A percentile compares a stretch with the other conserved stretches of the same genome.
Evolutionary conservation across 2,113 vertebrate genomes (phyloP).

Genomic region (Phyllostomus hastatus): DNA sequence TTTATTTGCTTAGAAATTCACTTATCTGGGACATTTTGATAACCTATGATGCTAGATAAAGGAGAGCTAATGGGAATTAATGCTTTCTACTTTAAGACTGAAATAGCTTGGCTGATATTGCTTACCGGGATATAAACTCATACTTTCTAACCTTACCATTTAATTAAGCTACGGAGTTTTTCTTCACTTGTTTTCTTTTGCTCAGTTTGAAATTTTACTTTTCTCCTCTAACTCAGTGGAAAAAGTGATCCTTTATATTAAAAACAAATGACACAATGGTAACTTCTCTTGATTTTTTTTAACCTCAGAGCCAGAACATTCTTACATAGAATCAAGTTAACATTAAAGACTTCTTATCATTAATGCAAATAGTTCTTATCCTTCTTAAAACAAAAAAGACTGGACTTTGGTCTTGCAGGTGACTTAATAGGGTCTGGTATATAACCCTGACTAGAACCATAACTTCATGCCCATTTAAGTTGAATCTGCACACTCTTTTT

Average conservation of each 20-base stretch:
- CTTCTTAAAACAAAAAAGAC: conserved; percentile 36
- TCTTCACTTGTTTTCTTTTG: conserved; percentile 39
- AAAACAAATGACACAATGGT: conserved; percentile 41
- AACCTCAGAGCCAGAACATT: conserved; percentile 8
- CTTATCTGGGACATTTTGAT: not conserved
- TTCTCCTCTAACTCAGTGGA: conserved; percentile 20
- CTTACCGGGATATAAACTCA: conserved; percentile 26
- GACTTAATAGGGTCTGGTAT: conserved; percentile 25
- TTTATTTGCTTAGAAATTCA: conserved; percentile 9
- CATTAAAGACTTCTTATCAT: conserved; percentile 11
- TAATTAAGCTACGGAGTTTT: conserved; percentile 35
- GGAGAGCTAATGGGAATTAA: not conserved
- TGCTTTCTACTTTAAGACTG: conserved; percentile 27
- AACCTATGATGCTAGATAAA: not conserved
- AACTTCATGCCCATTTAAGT: conserved; percentile 67
- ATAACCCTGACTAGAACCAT: conserved; percentile 53
- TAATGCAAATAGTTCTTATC: conserved; percentile 26
- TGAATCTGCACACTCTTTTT: conserved; percentile 73
- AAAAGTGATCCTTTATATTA: conserved; percentile 45
- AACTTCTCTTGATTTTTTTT: conserved; percentile 22
- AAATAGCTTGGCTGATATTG: conserved; percentile 23
- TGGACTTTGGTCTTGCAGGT: conserved; percentile 31
- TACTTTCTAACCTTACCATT: conserved; percentile 14
- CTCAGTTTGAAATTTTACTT: conserved; percentile 42
- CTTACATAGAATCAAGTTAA: conserved; percentile 36